phyloP scores from a whole-genome alignment of 1,140 invertebrate genomes.

The Lordiphosa clarofinis region DNA sequence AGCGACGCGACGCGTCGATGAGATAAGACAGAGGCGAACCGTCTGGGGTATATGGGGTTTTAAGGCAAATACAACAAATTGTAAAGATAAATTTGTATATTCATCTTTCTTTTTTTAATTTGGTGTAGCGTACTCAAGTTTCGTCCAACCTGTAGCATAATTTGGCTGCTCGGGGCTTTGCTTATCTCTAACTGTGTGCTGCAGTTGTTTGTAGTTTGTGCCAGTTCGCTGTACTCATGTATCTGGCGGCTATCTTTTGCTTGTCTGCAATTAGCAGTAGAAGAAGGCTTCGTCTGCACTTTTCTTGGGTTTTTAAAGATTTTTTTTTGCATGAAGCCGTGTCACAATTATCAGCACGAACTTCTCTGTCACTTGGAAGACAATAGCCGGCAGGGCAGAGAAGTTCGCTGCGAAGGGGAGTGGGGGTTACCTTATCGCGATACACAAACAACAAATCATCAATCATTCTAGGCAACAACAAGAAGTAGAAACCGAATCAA shows the following conservation, averaged over 20 bases:
- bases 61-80: no score
- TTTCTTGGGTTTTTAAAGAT: constrained; percentile 6
- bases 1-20: constrained; percentile 6
- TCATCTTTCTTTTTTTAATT: no score
- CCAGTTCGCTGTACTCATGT: constrained; percentile 7
- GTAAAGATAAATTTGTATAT: no score
- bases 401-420: no score
- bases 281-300: constrained; percentile 9
- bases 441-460: constrained; percentile 62
- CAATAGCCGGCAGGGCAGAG: constrained; percentile 46
- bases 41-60: no score
- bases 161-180: not conserved
- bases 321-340: constrained; percentile 45
- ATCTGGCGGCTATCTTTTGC: constrained; percentile 14
- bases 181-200: constrained; percentile 15
- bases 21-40: constrained; percentile 3
- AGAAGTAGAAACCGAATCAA: constrained; percentile 51
- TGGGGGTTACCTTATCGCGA: constrained; percentile 39
- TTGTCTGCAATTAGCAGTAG: constrained; percentile 36
- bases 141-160: not conserved
- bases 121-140: not conserved
- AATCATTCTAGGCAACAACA: constrained; percentile 49
- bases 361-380: constrained; percentile 49
- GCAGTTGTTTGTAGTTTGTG: constrained; percentile 10
- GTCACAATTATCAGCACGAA: constrained; percentile 68